phyloP scores from a whole-genome alignment of 2,888 invertebrate genomes.

The Trichopoda pennipes region DNA sequence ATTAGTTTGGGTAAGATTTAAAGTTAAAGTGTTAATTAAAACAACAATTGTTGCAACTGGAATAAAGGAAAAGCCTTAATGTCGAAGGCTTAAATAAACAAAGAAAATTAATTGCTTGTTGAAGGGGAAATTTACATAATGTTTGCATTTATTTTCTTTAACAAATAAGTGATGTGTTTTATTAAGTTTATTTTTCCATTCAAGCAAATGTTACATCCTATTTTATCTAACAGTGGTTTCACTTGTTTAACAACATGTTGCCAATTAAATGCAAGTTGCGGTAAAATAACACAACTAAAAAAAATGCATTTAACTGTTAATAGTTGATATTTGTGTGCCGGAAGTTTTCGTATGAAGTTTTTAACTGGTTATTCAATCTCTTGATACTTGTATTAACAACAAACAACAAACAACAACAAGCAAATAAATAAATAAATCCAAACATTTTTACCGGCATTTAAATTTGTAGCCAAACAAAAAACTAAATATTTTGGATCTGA shows the following conservation, averaged over 20 bases:
- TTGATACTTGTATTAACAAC: slow-evolving; percentile 20
- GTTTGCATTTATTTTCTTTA: background rate
- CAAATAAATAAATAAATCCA: background rate
- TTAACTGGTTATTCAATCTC: slow-evolving; percentile 56
- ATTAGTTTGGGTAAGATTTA: slow-evolving; percentile 39
- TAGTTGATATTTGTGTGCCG: slow-evolving; percentile 52
- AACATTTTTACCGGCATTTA: too few species aligned
- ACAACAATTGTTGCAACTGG: too few species aligned
- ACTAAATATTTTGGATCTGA: too few species aligned
- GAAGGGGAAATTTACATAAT: slow-evolving; percentile 67
- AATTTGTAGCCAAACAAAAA: too few species aligned
- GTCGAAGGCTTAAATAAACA: too few species aligned
- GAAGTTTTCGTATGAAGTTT: slow-evolving; percentile 57
- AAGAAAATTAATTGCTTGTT: background rate
- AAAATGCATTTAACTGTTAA: background rate
- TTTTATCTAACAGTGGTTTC: slow-evolving; percentile 60
- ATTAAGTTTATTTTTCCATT: slow-evolving; percentile 13
- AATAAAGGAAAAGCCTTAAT: too few species aligned
- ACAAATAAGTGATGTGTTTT: background rate
- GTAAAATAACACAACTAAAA: slow-evolving; percentile 15
- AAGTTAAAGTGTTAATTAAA: background rate
- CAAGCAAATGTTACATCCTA: slow-evolving; percentile 56
- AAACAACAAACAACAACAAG: background rate
- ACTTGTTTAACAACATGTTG: slow-evolving; percentile 62
- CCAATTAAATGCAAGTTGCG: slow-evolving; percentile 26